A percentile compares a stretch with the other conserved stretches of the same genome.
These are phyloP conservation scores for Oplegnathus fasciatus DNA, from an alignment of 2,113 vertebrate species.

Conservation along the genomic window DNA sequence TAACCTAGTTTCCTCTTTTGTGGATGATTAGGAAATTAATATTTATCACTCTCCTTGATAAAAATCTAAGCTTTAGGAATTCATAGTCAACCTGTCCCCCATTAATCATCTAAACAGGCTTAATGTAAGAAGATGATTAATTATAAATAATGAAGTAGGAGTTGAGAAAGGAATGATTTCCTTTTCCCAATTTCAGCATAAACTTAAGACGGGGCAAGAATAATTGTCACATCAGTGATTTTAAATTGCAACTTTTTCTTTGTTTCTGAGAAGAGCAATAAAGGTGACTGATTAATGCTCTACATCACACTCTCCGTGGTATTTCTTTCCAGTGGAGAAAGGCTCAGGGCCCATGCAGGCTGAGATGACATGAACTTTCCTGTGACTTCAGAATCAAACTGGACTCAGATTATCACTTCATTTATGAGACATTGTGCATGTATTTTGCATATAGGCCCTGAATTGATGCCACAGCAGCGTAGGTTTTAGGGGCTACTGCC, in stretches of 20 bases:
- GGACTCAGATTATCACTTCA: not conserved
- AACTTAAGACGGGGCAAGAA: not conserved
- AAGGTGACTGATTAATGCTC: not conserved
- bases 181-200: not conserved
- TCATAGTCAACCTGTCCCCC: not conserved
- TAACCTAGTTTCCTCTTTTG: not conserved
- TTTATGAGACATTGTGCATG: not conserved
- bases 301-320: not conserved
- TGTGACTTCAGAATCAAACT: not conserved
- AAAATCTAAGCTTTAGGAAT: not conserved
- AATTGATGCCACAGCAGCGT: not conserved
- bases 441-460: not conserved
- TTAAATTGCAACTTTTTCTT: not conserved
- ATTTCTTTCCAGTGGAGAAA: not conserved
- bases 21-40: not conserved
- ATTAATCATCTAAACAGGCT: constrained; percentile 8
- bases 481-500: not conserved
- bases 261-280: constrained; percentile 1
- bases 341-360: not conserved
- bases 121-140: constrained; percentile 1
- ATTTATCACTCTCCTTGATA: not conserved
- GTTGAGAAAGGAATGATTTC: not conserved
- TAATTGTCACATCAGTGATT: not conserved
- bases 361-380: not conserved
- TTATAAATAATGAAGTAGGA: not conserved